Conservation (phyloP, 2,797 vertebrate species). For the Mionectes olivaceus region DNA sequence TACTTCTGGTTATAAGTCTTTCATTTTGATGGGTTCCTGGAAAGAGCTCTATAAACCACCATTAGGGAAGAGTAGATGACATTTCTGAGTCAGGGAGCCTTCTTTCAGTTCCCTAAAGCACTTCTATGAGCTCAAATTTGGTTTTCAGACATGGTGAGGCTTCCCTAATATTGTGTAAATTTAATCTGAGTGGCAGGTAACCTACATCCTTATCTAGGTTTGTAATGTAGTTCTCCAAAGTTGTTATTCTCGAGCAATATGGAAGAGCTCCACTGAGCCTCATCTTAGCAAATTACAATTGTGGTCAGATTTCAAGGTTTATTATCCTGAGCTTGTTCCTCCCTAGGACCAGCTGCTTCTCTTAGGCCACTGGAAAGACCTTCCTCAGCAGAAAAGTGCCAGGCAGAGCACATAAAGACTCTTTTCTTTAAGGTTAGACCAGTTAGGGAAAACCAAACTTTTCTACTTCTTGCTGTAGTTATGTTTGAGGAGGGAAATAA, state of each 20-base stretch:
- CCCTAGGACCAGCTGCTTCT: neutral
- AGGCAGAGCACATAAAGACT: neutral
- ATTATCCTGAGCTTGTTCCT: neutral
- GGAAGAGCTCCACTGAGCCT: neutral
- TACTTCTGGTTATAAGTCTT: neutral
- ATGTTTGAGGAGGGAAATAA: neutral
- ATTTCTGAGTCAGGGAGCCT: neutral
- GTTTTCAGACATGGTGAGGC: neutral
- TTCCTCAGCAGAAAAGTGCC: neutral
- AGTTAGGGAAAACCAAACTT: neutral
- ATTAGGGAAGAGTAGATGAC: neutral
- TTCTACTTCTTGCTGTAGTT: neutral
- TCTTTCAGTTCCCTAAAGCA: neutral
- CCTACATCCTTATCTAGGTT: neutral
- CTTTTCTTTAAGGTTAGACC: neutral
- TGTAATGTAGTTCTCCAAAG: neutral
- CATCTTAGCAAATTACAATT: neutral
- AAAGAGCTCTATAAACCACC: neutral
- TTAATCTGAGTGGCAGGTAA: neutral
- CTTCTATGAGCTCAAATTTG: neutral
- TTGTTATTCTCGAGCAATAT: rapidly evolving
- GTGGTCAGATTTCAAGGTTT: neutral
- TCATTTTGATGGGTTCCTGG: neutral
- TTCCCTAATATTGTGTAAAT: neutral
- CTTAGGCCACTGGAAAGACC: neutral